Evolutionary conservation across 1,140 invertebrate genomes (phyloP).

Genomic region (Schlechtendalia chinensis): DNA sequence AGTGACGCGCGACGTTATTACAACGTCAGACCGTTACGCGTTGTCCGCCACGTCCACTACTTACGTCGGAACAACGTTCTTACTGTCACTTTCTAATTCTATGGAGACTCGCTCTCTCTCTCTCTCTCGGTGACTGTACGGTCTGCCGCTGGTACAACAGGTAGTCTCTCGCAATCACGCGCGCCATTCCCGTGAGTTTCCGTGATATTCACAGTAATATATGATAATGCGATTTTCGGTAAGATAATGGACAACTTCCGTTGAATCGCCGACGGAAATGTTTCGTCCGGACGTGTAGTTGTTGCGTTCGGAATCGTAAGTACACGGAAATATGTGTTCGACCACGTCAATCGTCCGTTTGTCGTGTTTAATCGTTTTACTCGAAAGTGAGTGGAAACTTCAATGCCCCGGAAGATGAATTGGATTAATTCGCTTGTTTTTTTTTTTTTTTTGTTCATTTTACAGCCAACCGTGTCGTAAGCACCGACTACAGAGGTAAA

Average conservation of each 20-base stretch:
- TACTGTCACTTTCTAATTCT: slow-evolving; percentile 35
- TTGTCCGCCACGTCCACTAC: background rate
- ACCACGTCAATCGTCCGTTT: background rate
- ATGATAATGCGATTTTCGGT: background rate
- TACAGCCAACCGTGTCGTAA: background rate
- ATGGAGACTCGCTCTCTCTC: slow-evolving; percentile 6
- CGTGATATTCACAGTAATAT: no score
- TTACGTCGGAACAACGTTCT: background rate
- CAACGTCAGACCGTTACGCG: no score
- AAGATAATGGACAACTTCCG: no score
- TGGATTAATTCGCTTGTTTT: background rate
- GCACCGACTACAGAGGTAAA: slow-evolving; percentile 74
- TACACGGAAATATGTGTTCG: background rate
- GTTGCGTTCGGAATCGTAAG: no score
- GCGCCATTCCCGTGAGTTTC: background rate
- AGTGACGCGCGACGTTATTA: no score
- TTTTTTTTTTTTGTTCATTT: no score
- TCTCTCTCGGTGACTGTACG: background rate
- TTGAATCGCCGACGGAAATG: no score
- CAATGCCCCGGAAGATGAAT: background rate
- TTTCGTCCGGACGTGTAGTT: no score
- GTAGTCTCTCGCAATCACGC: background rate
- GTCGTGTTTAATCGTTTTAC: slow-evolving; percentile 1
- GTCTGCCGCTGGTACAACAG: slow-evolving; percentile 5
- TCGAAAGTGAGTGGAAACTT: slow-evolving; percentile 9